A percentile compares a stretch with the other conserved stretches of the same genome.
Conservation (phyloP, 2,113 vertebrate genomes). For the Paraplagusia blochii region DNA sequence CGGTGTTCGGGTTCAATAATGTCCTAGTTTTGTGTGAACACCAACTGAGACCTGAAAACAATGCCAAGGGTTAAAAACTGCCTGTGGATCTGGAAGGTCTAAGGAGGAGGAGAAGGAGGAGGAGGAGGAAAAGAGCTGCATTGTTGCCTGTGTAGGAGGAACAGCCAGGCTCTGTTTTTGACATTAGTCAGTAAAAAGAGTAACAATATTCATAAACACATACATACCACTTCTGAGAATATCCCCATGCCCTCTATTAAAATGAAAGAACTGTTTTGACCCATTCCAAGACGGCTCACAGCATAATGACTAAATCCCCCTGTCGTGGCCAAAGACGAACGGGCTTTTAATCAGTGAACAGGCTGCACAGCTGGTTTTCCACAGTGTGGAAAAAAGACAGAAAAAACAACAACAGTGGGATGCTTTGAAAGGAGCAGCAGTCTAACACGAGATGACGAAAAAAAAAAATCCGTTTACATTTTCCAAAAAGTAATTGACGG, state of each 20-base stretch:
- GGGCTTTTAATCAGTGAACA: constrained; percentile 43
- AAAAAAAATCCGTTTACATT: too few relatives aligned
- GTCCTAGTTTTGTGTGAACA: constrained; percentile 59
- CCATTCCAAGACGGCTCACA: constrained; percentile 17
- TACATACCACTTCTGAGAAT: constrained; percentile 18
- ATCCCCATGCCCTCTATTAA: constrained; percentile 1
- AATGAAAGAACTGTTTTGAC: constrained; percentile 1
- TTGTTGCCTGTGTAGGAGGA: constrained; percentile 53
- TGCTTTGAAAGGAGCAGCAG: constrained; percentile 14
- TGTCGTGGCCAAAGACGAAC: constrained; percentile 9
- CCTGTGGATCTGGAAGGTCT: constrained; percentile 16
- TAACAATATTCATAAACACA: background rate
- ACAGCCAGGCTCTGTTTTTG: constrained; percentile 47
- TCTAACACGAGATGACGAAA: too few relatives aligned
- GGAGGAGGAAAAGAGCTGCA: constrained; percentile 20
- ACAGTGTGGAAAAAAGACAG: constrained; percentile 2
- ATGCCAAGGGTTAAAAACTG: constrained; percentile 36
- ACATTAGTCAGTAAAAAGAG: constrained; percentile 35
- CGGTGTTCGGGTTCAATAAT: constrained; percentile 25
- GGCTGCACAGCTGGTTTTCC: constrained; percentile 40
- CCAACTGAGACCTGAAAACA: constrained; percentile 50
- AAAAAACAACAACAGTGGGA: constrained; percentile 22
- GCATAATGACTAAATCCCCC: constrained; percentile 39
- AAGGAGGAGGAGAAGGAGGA: constrained; percentile 33
- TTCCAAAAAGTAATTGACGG: too few relatives aligned